Evolutionary conservation across 2,113 vertebrate species (phyloP).

Genomic region (Siniperca knerii): DNA sequence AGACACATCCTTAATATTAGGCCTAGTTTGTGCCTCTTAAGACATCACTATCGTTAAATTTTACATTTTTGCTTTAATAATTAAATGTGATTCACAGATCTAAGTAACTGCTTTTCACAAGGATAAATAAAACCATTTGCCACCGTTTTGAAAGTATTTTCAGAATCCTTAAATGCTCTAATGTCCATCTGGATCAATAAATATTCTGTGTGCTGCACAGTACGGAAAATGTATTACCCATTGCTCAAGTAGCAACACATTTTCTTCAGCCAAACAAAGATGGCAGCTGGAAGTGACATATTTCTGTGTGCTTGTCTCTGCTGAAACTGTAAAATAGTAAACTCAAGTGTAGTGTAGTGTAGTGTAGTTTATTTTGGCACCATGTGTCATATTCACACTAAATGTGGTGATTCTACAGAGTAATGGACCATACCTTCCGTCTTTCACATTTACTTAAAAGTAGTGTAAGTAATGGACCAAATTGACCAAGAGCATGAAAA

Average conservation of each 20-base stretch:
- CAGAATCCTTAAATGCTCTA: neutral
- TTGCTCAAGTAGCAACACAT: slow-evolving; percentile 8
- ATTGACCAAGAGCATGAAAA: neutral
- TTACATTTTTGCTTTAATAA: neutral
- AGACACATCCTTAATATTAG: neutral
- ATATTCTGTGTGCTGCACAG: neutral
- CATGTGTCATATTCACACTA: neutral
- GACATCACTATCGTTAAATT: neutral
- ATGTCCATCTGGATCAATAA: neutral
- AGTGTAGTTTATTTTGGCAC: neutral
- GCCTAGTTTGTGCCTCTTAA: neutral
- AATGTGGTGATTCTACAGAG: neutral
- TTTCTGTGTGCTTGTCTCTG: neutral
- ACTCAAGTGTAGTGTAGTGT: neutral
- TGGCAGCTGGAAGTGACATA: neutral
- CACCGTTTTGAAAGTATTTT: neutral
- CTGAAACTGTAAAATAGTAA: slow-evolving; percentile 8
- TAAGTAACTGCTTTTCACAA: neutral
- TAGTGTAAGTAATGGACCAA: neutral
- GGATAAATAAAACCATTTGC: neutral
- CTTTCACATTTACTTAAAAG: neutral
- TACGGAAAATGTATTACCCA: neutral
- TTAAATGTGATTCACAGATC: neutral
- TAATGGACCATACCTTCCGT: neutral
- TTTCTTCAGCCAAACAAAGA: slow-evolving; percentile 23